Percentiles rank a stretch among this genome's conserved stretches.
Evolutionary conservation across 2,797 vertebrate genomes (phyloP).

Genomic region (Lateolabrax maculatus): DNA sequence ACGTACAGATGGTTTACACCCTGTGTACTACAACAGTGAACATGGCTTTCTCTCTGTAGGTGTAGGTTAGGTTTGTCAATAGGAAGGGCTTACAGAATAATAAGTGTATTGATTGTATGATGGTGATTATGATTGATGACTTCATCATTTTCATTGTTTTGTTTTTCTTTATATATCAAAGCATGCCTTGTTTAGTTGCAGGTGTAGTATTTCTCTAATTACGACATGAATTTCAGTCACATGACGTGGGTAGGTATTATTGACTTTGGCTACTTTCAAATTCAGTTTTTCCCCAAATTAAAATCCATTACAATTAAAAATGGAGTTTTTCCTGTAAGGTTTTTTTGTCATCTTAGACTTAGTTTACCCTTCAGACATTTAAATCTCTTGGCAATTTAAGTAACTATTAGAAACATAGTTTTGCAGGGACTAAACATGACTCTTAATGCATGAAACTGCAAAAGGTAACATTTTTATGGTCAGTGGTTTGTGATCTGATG

Average conservation of each 20-base stretch:
- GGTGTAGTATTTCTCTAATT: slow-evolving; percentile 2
- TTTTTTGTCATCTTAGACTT: background rate
- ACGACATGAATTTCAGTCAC: slow-evolving; percentile 15
- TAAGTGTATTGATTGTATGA: slow-evolving; percentile 9
- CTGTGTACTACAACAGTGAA: slow-evolving; percentile 42
- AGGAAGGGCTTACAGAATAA: slow-evolving; percentile 7
- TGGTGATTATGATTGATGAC: slow-evolving; percentile 1
- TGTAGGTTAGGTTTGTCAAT: slow-evolving; percentile 43
- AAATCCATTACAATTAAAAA: slow-evolving; percentile 13
- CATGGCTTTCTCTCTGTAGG: slow-evolving; percentile 47
- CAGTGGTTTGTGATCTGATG: background rate
- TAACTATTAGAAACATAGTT: background rate
- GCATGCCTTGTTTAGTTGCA: slow-evolving; percentile 1
- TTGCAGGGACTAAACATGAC: background rate
- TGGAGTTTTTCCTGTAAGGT: slow-evolving; percentile 4
- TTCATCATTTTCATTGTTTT: background rate
- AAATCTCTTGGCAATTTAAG: background rate
- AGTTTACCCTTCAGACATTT: background rate
- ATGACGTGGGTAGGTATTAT: background rate
- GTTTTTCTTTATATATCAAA: background rate
- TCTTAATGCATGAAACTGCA: background rate
- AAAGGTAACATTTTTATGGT: background rate
- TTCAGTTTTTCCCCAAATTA: slow-evolving; percentile 9
- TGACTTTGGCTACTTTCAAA: slow-evolving; percentile 4
- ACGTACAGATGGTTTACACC: slow-evolving; percentile 65